Percentiles rank a stretch among this genome's conserved stretches.
These are phyloP conservation scores for Sinohyriopsis cumingii DNA, from an alignment of 2,888 invertebrate species.

Conservation along the genomic window DNA sequence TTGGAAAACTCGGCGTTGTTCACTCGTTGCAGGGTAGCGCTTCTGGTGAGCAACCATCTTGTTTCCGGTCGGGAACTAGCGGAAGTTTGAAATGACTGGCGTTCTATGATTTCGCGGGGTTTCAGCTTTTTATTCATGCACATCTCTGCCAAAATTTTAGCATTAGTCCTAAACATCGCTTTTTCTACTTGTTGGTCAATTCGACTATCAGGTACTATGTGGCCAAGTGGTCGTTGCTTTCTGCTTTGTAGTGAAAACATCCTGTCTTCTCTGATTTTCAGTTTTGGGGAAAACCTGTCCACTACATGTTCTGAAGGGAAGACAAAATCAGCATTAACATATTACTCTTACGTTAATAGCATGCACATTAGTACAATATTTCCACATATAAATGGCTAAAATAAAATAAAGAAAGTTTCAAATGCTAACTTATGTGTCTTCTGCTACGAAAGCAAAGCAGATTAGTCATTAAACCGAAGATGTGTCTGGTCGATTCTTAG, in stretches of 20 bases:
- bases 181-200: constrained; percentile 43
- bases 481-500: too few species aligned
- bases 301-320: too few species aligned
- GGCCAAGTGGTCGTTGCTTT: constrained; percentile 32
- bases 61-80: constrained; percentile 24
- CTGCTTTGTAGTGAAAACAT: constrained; percentile 27
- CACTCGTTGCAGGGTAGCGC: constrained; percentile 32
- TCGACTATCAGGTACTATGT: constrained; percentile 33
- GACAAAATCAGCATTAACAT: too few species aligned
- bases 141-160: constrained; percentile 35
- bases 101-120: constrained; percentile 6
- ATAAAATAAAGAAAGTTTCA: too few species aligned
- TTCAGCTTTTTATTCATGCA: constrained; percentile 23
- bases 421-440: too few species aligned
- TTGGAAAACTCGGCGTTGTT: constrained; percentile 47
- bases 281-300: too few species aligned
- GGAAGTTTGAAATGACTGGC: not conserved
- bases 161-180: constrained; percentile 37
- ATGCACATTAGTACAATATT: too few species aligned
- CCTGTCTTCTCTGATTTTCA: not conserved
- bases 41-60: constrained; percentile 35
- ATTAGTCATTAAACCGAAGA: too few species aligned
- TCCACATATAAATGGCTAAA: too few species aligned
- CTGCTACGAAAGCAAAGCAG: too few species aligned
- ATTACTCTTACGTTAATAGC: too few species aligned